These are phyloP conservation scores for Aphaenogaster rudis DNA, from an alignment of 1,140 invertebrate genomes.

Conservation along the genomic window DNA sequence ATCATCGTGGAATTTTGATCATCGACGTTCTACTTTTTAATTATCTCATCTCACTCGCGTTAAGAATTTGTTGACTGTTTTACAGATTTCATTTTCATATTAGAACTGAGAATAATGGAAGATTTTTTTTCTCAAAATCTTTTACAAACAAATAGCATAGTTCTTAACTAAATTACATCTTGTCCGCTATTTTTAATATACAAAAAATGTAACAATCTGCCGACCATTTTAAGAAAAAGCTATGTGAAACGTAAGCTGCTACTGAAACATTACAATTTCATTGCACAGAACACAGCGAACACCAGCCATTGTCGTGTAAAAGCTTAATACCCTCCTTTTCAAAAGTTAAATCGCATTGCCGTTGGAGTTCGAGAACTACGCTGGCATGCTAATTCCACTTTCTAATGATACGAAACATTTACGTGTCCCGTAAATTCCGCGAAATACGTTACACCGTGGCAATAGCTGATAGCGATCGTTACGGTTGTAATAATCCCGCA, in stretches of 20 bases:
- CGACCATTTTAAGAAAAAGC: background rate
- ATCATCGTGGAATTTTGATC: conserved; percentile 7
- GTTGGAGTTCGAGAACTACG: conserved; percentile 59
- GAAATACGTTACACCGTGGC: conserved; percentile 36
- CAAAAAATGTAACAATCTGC: background rate
- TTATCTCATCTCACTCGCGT: background rate
- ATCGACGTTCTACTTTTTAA: background rate
- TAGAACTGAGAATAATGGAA: background rate
- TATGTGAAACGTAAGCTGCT: conserved; percentile 9
- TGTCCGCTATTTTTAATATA: background rate
- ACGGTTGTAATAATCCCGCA: conserved; percentile 43
- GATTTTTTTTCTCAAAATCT: background rate
- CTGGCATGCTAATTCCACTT: conserved; percentile 79
- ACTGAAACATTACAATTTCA: conserved; percentile 12
- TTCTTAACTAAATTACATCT: background rate
- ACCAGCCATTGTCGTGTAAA: conserved; percentile 44
- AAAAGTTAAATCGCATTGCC: conserved; percentile 59
- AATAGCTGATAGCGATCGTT: conserved; percentile 50
- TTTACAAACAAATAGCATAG: background rate
- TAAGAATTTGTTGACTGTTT: background rate
- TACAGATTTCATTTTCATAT: background rate
- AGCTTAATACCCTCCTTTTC: conserved; percentile 60
- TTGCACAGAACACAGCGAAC: conserved; percentile 7
- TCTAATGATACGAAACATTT: conserved; percentile 81
- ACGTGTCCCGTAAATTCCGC: conserved; percentile 79